phyloP scores from a whole-genome alignment of 2,797 vertebrate genomes.

The Sebastes vulpes region DNA sequence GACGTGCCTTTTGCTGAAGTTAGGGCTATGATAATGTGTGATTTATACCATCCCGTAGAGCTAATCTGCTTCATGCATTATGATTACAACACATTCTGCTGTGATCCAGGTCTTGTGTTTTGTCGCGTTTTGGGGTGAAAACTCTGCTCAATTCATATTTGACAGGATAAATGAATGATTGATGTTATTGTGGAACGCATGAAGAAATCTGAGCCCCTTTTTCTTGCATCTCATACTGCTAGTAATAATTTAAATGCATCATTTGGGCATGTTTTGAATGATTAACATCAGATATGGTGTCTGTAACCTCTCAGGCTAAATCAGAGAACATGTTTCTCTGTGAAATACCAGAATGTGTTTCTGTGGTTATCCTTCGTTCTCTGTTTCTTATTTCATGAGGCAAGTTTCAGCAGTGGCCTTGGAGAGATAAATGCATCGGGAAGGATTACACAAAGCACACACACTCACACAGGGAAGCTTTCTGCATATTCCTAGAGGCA shows the following conservation, averaged over 20 bases:
- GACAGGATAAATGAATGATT: constrained; percentile 38
- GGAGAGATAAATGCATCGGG: constrained; percentile 28
- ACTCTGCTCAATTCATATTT: constrained; percentile 20
- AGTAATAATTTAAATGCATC: constrained; percentile 25
- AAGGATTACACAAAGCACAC: constrained; percentile 51
- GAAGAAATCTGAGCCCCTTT: neutral
- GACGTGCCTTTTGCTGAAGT: constrained; percentile 46
- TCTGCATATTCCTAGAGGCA: constrained; percentile 30
- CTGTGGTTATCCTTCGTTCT: constrained; percentile 18
- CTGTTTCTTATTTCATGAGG: constrained; percentile 30
- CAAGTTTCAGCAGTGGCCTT: constrained; percentile 51
- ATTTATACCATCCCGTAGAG: constrained; percentile 32
- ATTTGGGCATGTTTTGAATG: constrained; percentile 27
- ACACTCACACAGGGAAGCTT: constrained; percentile 26
- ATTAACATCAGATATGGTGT: constrained; percentile 26
- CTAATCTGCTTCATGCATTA: constrained; percentile 42
- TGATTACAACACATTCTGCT: constrained; percentile 23
- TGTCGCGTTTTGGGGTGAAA: constrained; percentile 2
- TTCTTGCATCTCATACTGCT: neutral
- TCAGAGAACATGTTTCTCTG: neutral
- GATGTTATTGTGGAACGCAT: constrained; percentile 17
- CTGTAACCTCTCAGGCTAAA: constrained; percentile 2
- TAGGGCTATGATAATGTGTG: constrained; percentile 41
- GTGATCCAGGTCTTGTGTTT: constrained; percentile 7
- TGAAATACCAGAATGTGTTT: constrained; percentile 25